Percentiles rank a stretch among this genome's conserved stretches.
These are phyloP conservation scores for Ctenosaura bakeri DNA, from an alignment of 2,797 vertebrate genomes.

Conservation along the genomic window DNA sequence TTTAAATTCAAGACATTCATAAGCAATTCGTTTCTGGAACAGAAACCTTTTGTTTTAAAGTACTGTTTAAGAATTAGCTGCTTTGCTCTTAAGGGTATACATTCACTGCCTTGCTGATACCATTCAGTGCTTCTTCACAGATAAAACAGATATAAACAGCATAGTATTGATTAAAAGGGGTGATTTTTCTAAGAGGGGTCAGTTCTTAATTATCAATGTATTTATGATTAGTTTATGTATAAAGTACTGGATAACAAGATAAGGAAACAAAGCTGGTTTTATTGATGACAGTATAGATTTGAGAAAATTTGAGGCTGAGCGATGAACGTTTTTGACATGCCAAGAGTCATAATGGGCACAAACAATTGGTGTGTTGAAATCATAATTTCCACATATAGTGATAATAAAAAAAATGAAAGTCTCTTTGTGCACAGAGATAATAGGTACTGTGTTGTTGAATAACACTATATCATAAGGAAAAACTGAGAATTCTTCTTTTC, in stretches of 20 bases:
- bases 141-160: not conserved
- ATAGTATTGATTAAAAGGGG: not conserved
- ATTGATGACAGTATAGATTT: not conserved
- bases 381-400: too few relatives aligned
- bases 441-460: not conserved
- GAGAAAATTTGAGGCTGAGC: not conserved
- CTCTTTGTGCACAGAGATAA: not conserved
- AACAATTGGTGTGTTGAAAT: not conserved
- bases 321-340: not conserved
- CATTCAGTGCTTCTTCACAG: not conserved
- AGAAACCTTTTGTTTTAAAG: not conserved
- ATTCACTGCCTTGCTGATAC: not conserved
- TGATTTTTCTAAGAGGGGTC: not conserved
- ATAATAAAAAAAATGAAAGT: not conserved
- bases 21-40: not conserved
- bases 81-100: not conserved
- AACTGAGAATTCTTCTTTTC: not conserved
- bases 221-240: not conserved
- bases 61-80: not conserved
- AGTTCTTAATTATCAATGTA: constrained; percentile 1
- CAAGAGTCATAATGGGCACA: not conserved
- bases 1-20: not conserved
- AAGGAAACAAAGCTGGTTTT: not conserved
- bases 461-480: not conserved
- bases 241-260: not conserved